These are phyloP conservation scores for Presbytis comata DNA, from an alignment of 2,797 vertebrate genomes.

Conservation along the genomic window DNA sequence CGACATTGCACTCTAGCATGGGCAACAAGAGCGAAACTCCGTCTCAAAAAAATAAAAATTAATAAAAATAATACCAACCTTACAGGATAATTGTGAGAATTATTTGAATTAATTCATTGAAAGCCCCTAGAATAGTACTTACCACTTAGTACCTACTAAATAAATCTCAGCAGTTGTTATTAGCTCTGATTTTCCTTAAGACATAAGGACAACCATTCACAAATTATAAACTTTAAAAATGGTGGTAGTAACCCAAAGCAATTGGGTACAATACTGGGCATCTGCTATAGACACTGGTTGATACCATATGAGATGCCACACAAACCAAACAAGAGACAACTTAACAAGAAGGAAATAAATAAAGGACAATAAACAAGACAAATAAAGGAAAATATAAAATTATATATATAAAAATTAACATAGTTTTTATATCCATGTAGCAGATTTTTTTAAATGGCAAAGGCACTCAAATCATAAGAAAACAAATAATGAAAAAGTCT, in stretches of 20 bases:
- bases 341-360: not conserved
- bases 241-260: not conserved
- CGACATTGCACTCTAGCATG: too few species aligned
- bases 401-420: not conserved
- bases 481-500: slow-evolving; percentile 2
- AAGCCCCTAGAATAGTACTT: not conserved
- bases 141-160: not conserved
- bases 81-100: not conserved
- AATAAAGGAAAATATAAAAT: not conserved
- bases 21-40: not conserved
- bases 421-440: not conserved
- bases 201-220: not conserved
- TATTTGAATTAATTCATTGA: not conserved
- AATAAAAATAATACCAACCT: not conserved
- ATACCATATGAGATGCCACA: not conserved
- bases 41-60: not conserved
- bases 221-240: not conserved
- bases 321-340: not conserved
- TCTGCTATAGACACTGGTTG: not conserved
- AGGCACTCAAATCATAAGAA: not conserved
- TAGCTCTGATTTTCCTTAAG: not conserved
- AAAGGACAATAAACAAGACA: not conserved
- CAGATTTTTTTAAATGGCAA: not conserved
- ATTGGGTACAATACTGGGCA: not conserved
- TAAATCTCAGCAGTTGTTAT: not conserved